These are phyloP conservation scores for Hydrophis major DNA, from an alignment of 2,797 vertebrate genomes.

Conservation along the genomic window DNA sequence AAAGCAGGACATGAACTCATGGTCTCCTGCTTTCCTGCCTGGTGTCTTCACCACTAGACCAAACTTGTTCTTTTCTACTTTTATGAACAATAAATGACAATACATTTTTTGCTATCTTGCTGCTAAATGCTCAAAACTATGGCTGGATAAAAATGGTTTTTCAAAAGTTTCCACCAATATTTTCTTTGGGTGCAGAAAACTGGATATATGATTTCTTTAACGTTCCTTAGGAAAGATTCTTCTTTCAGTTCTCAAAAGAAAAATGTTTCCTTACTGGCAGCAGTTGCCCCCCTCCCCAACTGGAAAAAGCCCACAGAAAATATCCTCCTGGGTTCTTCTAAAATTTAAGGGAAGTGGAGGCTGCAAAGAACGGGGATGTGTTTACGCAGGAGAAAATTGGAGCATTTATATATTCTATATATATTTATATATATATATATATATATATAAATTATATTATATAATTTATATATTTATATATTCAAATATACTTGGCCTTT, in stretches of 20 bases:
- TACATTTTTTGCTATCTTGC: not conserved
- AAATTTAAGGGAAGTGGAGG: not conserved
- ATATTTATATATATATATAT: too few relatives aligned
- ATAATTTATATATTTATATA: too few relatives aligned
- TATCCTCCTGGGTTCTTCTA: not conserved
- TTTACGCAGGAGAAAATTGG: not conserved
- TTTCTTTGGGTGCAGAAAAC: not conserved
- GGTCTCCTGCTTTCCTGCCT: too few relatives aligned
- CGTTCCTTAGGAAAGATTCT: not conserved
- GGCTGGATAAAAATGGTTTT: not conserved
- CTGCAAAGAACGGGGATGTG: not conserved
- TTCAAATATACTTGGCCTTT: not conserved
- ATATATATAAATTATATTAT: too few relatives aligned
- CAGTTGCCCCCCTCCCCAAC: not conserved
- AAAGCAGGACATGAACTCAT: too few relatives aligned
- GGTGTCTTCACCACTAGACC: too few relatives aligned
- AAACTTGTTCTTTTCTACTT: too few relatives aligned
- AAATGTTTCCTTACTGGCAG: not conserved
- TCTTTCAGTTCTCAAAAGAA: not conserved
- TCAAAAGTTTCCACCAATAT: not conserved
- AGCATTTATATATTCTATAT: too few relatives aligned
- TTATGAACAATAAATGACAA: not conserved
- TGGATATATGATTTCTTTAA: not conserved
- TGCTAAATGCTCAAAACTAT: not conserved
- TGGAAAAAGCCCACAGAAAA: not conserved